These are phyloP conservation scores for Cephalopachus bancanus DNA, from an alignment of 2,797 vertebrate genomes.

Conservation along the genomic window DNA sequence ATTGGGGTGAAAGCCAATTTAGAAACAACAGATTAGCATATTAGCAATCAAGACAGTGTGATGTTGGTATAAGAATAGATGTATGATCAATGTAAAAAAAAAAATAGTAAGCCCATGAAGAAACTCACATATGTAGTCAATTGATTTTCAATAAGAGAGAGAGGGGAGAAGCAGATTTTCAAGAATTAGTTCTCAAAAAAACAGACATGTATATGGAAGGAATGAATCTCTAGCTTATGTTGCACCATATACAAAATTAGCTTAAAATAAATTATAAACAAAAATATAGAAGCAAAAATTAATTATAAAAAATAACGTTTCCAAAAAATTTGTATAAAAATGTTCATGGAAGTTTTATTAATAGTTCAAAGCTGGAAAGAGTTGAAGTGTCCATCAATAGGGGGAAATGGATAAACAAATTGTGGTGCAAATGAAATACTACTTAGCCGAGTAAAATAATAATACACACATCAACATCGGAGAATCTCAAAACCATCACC, in stretches of 20 bases:
- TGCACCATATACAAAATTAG: neutral
- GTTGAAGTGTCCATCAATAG: neutral
- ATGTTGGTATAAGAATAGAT: neutral
- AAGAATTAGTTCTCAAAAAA: neutral
- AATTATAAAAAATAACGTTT: neutral
- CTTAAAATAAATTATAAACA: neutral
- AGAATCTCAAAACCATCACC: neutral
- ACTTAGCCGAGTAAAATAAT: neutral
- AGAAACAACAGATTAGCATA: no score
- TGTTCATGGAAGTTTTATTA: neutral
- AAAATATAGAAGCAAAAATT: neutral
- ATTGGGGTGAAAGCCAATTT: no score
- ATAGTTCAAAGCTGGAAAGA: neutral
- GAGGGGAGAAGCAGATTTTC: neutral
- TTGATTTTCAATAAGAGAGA: neutral
- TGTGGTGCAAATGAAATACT: neutral
- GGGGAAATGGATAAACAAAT: neutral
- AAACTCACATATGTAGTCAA: neutral
- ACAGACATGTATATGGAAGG: neutral
- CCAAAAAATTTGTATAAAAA: neutral
- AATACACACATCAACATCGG: neutral
- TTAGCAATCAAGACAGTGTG: neutral
- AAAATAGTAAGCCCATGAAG: neutral
- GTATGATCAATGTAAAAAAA: neutral
- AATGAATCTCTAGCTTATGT: slow-evolving; percentile 25